These are phyloP conservation scores for Trinorchestia longiramus DNA, from an alignment of 1,140 invertebrate genomes.

Conservation along the genomic window DNA sequence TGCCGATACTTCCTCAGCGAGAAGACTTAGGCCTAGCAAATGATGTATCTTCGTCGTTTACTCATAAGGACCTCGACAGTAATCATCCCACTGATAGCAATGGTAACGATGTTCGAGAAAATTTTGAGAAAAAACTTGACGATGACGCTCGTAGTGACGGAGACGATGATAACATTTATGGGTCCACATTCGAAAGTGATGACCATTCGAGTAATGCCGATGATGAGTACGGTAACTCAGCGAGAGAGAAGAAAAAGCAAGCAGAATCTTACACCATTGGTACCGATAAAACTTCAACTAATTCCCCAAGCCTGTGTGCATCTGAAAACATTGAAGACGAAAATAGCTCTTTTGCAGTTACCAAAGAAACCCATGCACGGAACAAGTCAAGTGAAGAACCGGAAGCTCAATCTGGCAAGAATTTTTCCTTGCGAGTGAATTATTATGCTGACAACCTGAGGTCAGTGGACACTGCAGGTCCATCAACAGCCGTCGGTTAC, in stretches of 20 bases:
- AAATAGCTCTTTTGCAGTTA: neutral
- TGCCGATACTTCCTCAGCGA: neutral
- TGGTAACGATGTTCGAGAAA: neutral
- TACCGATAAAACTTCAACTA: neutral
- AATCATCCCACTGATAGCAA: neutral
- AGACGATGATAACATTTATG: neutral
- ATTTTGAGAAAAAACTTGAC: neutral
- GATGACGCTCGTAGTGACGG: neutral
- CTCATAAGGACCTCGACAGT: neutral
- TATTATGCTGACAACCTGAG: neutral
- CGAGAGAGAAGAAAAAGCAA: neutral
- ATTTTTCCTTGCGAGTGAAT: neutral
- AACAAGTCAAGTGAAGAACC: neutral
- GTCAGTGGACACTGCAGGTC: too few species aligned
- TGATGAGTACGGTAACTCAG: neutral
- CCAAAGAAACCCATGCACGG: neutral
- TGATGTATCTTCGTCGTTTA: neutral
- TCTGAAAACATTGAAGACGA: neutral
- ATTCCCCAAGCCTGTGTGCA: neutral
- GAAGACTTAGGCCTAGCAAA: neutral
- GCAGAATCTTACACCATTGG: neutral
- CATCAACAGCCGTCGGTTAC: neutral
- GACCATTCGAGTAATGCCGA: neutral
- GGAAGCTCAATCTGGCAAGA: neutral
- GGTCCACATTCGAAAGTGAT: slow-evolving; percentile 25